Percentiles rank a stretch among this genome's conserved stretches.
These are phyloP conservation scores for Amphimallon solstitiale DNA, from an alignment of 2,888 invertebrate species.

Conservation along the genomic window DNA sequence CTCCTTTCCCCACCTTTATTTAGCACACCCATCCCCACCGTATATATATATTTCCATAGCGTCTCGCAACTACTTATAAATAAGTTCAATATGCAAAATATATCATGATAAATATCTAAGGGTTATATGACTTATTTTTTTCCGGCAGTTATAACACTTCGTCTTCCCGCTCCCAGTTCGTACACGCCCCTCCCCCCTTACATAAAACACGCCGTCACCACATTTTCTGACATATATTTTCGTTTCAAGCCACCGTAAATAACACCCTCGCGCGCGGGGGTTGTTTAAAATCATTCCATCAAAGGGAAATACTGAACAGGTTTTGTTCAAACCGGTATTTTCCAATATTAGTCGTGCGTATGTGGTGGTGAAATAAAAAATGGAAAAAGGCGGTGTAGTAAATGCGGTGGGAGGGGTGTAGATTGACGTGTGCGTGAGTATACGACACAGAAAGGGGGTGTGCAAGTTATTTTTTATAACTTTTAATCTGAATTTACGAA, in stretches of 20 bases:
- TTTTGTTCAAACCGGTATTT: conserved; percentile 7
- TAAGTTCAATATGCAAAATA: conserved; percentile 50
- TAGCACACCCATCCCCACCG: conserved; percentile 5
- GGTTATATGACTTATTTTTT: conserved; percentile 47
- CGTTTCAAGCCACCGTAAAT: neutral
- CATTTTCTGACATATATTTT: neutral
- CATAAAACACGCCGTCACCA: neutral
- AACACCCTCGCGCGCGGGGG: neutral
- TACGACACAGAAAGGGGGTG: neutral
- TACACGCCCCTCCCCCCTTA: conserved; percentile 27
- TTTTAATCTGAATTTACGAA: conserved; percentile 60
- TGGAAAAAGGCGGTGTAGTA: no score
- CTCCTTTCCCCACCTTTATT: neutral
- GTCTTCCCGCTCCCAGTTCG: neutral
- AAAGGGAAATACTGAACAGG: conserved; percentile 7
- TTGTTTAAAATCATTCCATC: conserved; percentile 26
- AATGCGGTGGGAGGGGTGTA: neutral
- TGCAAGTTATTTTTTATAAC: conserved; percentile 36
- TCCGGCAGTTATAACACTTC: neutral
- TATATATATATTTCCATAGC: neutral
- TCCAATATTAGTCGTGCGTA: neutral
- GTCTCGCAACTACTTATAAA: conserved; percentile 30
- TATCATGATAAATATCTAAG: conserved; percentile 49
- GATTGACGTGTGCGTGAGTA: neutral
- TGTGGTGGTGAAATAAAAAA: neutral